A percentile compares a stretch with the other conserved stretches of the same genome.
Conservation (phyloP, 2,888 invertebrate genomes). For the Cryptocephalus primarius region DNA sequence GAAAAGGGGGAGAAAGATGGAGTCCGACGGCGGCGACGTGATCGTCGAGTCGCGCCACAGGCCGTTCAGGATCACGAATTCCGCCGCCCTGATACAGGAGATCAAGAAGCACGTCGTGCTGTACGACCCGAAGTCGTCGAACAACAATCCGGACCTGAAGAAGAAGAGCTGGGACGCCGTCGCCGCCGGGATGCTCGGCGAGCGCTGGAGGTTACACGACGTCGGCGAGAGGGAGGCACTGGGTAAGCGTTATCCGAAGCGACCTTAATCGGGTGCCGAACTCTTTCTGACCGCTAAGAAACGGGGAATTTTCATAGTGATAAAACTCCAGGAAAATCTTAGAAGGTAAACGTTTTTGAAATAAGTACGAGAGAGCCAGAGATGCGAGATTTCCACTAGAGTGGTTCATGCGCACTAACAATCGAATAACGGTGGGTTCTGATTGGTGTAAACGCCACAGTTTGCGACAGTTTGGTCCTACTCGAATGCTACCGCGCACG, state of each 20-base stretch:
- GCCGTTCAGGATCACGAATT: constrained; percentile 2
- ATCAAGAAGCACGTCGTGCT: constrained; percentile 21
- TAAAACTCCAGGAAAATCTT: too few species aligned
- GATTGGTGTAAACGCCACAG: too few species aligned
- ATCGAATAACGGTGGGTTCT: too few species aligned
- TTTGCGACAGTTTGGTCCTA: too few species aligned
- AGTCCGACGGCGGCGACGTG: neutral
- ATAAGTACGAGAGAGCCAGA: too few species aligned
- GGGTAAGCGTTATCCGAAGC: constrained; percentile 12
- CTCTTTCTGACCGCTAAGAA: too few species aligned
- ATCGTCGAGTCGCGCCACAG: constrained; percentile 1
- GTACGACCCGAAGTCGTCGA: constrained; percentile 17
- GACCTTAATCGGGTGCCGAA: neutral
- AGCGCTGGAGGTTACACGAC: constrained; percentile 15
- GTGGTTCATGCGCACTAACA: too few species aligned
- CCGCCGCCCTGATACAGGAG: constrained; percentile 12
- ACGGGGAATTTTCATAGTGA: too few species aligned
- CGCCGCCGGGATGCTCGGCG: constrained; percentile 15
- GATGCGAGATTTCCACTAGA: too few species aligned
- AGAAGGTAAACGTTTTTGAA: too few species aligned
- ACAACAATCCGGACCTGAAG: constrained; percentile 15
- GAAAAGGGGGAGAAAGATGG: neutral
- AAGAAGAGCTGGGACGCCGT: constrained; percentile 20
- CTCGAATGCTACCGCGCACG: too few species aligned
- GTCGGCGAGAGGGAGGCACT: constrained; percentile 16